Percentiles rank a stretch among this genome's conserved stretches.
Conservation (phyloP, 2,113 vertebrate genomes). For the Limnothrissa miodon region DNA sequence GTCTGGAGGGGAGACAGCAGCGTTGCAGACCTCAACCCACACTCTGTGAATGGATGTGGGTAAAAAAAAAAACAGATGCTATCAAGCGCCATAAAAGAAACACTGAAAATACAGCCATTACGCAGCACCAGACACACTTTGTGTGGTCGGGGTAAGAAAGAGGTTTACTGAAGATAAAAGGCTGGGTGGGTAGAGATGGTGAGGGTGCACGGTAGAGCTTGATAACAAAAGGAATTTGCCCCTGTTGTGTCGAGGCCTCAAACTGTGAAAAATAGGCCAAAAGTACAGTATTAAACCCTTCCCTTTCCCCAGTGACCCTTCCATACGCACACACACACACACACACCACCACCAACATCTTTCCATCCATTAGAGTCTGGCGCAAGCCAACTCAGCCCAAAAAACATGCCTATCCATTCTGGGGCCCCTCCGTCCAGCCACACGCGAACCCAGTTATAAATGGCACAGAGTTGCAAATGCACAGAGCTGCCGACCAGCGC, state of each 20-base stretch:
- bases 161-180: constrained; percentile 24
- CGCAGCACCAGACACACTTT: constrained; percentile 37
- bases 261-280: background rate
- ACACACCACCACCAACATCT: background rate
- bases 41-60: constrained; percentile 18
- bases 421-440: background rate
- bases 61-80: constrained; percentile 18
- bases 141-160: constrained; percentile 26
- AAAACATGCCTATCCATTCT: background rate
- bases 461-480: background rate
- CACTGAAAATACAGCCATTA: constrained; percentile 32
- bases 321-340: too few species aligned
- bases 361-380: background rate
- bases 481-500: background rate
- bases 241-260: background rate
- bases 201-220: constrained; percentile 4
- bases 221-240: background rate
- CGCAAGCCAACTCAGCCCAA: background rate
- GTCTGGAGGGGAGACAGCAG: background rate
- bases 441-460: background rate
- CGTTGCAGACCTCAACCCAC: background rate
- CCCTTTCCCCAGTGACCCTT: background rate
- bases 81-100: constrained; percentile 26
- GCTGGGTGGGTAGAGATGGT: constrained; percentile 14
- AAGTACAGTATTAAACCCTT: background rate